Evolutionary conservation across 2,888 invertebrate species (phyloP).

Genomic region (Neoascia interrupta): DNA sequence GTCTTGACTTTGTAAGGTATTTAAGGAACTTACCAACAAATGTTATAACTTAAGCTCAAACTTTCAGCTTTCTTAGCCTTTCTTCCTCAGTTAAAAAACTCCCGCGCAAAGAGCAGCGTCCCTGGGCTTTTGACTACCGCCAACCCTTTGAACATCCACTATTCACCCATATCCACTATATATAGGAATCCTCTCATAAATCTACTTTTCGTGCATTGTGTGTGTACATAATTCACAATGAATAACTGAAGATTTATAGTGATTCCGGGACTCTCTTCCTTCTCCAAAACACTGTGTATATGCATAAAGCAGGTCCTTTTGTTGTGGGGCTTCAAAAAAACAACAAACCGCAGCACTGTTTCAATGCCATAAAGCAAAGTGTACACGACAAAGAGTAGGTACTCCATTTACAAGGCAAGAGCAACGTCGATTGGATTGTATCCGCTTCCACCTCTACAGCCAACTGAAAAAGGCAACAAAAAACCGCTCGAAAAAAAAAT

Average conservation of each 20-base stretch:
- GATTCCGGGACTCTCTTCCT: conserved; percentile 33
- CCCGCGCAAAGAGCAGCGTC: too few species aligned
- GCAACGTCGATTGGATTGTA: conserved; percentile 13
- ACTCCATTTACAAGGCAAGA: too few species aligned
- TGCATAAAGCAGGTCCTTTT: conserved; percentile 17
- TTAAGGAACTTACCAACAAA: too few species aligned
- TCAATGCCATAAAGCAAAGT: conserved; percentile 30
- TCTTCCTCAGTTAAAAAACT: too few species aligned
- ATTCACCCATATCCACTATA: conserved; percentile 27
- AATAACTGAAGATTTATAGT: conserved; percentile 65
- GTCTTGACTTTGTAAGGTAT: too few species aligned
- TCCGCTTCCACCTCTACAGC: neutral
- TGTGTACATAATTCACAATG: conserved; percentile 39
- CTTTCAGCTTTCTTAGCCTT: too few species aligned
- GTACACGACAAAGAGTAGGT: too few species aligned
- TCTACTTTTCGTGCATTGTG: conserved; percentile 34
- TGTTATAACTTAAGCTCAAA: too few species aligned
- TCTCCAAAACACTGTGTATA: neutral
- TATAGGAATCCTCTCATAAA: conserved; percentile 67
- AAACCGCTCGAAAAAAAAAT: neutral
- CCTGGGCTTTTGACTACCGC: too few species aligned
- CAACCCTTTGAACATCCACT: conserved; percentile 35
- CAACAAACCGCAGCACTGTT: neutral
- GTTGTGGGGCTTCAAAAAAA: conserved; percentile 22
- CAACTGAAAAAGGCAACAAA: neutral